Conservation (phyloP, 1,140 invertebrate species). For the Melipona quadrifasciata region DNA sequence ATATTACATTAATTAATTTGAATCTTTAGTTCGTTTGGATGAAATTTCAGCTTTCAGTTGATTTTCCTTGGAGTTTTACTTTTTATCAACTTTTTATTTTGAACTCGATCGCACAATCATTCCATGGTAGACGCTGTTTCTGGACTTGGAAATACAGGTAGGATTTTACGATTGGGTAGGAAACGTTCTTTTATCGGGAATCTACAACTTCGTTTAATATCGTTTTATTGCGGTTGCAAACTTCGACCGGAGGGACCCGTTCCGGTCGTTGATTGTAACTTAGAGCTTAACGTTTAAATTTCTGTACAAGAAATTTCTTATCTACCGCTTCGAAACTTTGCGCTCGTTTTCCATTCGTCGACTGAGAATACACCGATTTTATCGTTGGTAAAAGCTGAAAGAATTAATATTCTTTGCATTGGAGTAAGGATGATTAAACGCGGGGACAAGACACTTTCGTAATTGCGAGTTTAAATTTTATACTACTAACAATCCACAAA, state of each 20-base stretch:
- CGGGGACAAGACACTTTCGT: not conserved
- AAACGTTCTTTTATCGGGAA: not conserved
- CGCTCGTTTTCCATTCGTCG: not conserved
- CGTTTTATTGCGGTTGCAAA: not conserved
- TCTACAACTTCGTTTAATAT: conserved; percentile 7
- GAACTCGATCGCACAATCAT: not conserved
- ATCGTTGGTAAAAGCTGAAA: not conserved
- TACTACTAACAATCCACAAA: too few species aligned
- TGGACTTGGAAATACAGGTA: not conserved
- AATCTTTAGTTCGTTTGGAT: not conserved
- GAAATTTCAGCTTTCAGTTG: not conserved
- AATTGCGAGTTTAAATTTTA: not conserved
- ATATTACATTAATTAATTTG: not conserved
- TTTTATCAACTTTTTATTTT: not conserved
- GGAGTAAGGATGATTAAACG: not conserved
- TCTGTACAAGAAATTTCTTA: conserved; percentile 9
- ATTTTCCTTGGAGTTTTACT: not conserved
- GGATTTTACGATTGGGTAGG: not conserved
- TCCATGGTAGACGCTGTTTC: too few species aligned
- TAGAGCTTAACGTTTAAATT: not conserved
- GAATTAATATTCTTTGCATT: not conserved
- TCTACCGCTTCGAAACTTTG: not conserved
- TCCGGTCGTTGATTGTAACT: not conserved
- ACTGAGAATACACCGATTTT: not conserved
- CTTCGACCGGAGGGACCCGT: not conserved